phyloP scores from a whole-genome alignment of 2,888 invertebrate species.

The Fragum fragum region DNA sequence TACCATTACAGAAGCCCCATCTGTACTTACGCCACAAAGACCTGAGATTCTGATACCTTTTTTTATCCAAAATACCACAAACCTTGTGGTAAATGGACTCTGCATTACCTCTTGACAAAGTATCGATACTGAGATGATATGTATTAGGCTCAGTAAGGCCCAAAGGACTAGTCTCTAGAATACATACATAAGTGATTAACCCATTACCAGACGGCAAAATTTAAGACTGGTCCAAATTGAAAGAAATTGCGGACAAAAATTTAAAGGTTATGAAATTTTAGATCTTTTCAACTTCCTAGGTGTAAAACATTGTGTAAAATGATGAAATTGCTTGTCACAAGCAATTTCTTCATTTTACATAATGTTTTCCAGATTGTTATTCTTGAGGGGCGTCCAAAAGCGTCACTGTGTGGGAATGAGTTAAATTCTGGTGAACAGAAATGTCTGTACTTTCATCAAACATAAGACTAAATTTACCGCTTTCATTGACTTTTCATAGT shows the following conservation, averaged over 20 bases:
- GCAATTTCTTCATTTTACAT: too few relatives aligned
- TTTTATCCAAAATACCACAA: not conserved
- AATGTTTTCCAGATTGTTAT: too few relatives aligned
- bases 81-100: not conserved
- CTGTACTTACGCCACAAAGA: not conserved
- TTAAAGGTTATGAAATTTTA: too few relatives aligned
- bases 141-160: not conserved
- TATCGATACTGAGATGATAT: not conserved
- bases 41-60: not conserved
- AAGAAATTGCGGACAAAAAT: too few relatives aligned
- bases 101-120: not conserved
- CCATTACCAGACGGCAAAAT: too few relatives aligned
- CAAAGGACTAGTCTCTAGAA: not conserved
- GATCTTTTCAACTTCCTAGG: too few relatives aligned
- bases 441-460: conserved; percentile 5
- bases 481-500: not conserved
- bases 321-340: too few relatives aligned
- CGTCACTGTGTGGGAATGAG: too few relatives aligned
- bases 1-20: not conserved
- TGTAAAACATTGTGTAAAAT: too few relatives aligned
- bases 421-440: not conserved
- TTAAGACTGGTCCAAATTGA: too few relatives aligned
- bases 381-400: too few relatives aligned
- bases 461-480: not conserved
- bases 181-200: too few relatives aligned